Conservation (phyloP, 2,113 vertebrate genomes). For the Felis catus region DNA sequence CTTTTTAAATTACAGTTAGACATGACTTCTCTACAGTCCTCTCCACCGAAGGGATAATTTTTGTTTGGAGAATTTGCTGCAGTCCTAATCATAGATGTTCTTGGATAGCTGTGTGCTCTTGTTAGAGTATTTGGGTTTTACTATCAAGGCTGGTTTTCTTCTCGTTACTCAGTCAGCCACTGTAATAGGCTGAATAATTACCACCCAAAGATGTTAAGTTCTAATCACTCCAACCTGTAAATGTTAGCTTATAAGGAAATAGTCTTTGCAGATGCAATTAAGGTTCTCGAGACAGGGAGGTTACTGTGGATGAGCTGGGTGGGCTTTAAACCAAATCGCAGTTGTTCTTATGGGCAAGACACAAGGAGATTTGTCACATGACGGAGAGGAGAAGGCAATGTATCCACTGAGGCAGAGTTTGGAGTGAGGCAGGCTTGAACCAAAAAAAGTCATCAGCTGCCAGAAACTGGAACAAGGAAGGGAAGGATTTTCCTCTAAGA, state of each 20-base stretch:
- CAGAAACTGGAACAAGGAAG: rapidly evolving
- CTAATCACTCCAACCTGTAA: not conserved
- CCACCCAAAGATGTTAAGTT: not conserved
- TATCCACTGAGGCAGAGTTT: not conserved
- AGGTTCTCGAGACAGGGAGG: not conserved
- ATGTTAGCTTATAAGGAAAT: not conserved
- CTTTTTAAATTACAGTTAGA: not conserved
- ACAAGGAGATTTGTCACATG: not conserved
- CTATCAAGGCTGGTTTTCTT: not conserved
- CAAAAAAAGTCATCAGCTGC: not conserved
- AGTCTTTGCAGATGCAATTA: not conserved
- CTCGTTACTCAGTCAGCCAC: not conserved
- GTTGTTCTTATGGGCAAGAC: not conserved
- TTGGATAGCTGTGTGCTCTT: not conserved
- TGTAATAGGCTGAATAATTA: not conserved
- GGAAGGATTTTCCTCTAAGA: not conserved
- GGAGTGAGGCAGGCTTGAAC: not conserved
- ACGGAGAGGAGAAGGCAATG: not conserved
- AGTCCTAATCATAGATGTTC: not conserved
- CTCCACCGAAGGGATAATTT: not conserved
- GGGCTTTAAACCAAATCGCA: not conserved
- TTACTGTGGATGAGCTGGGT: not conserved
- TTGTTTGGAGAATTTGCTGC: not conserved
- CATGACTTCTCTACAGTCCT: not conserved
- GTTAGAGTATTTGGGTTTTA: not conserved